Evolutionary conservation across 2,888 invertebrate species (phyloP).

Genomic region (Eristalis intricaria): DNA sequence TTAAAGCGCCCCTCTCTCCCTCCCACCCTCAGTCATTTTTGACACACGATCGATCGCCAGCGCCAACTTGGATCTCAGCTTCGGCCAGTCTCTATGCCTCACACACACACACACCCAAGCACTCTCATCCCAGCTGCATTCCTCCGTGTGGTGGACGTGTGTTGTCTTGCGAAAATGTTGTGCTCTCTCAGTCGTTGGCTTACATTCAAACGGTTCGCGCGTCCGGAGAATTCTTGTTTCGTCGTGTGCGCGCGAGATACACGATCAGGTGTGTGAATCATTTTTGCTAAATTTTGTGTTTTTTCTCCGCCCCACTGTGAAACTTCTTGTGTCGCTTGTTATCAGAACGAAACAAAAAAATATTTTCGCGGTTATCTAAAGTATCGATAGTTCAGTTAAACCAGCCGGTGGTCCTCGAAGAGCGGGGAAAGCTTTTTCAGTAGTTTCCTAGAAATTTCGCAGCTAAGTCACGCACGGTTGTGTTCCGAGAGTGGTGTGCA

Average conservation of each 20-base stretch:
- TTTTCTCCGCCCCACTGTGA: neutral
- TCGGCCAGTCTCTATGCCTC: neutral
- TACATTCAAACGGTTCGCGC: conserved; percentile 42
- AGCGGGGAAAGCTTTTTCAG: conserved; percentile 5
- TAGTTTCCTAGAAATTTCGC: conserved; percentile 15
- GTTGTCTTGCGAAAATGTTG: conserved; percentile 41
- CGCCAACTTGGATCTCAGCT: conserved; percentile 15
- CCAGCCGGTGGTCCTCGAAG: neutral
- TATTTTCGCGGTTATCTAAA: conserved; percentile 8
- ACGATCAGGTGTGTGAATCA: conserved; percentile 46
- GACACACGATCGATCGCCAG: conserved; percentile 18
- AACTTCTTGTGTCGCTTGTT: conserved; percentile 18
- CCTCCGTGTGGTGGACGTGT: conserved; percentile 7
- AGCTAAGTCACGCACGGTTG: conserved; percentile 44
- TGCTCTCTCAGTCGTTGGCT: conserved; percentile 54
- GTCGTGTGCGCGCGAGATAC: neutral
- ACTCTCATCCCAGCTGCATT: neutral
- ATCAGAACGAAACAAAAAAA: conserved; percentile 4
- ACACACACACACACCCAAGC: neutral
- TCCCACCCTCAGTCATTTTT: conserved; percentile 21
- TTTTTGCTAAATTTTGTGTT: conserved; percentile 18
- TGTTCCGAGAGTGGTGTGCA: conserved; percentile 1
- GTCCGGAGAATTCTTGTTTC: conserved; percentile 11
- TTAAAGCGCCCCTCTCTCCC: neutral
- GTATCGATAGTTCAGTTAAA: conserved; percentile 18